Conservation (phyloP, 1,140 invertebrate genomes). For the Aphelenchoides besseyi region DNA sequence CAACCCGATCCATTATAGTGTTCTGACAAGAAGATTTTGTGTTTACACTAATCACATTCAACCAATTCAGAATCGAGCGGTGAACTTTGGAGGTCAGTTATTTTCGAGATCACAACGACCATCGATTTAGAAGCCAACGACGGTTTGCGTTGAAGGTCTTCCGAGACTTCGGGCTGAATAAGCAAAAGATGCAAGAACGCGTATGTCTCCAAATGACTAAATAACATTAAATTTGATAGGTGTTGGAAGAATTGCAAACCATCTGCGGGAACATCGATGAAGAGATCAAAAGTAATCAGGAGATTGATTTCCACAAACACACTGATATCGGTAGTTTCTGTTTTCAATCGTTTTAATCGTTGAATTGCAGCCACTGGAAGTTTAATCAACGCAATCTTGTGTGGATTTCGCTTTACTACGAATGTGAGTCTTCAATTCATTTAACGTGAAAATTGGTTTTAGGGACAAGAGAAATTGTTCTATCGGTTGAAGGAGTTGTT, state of each 20-base stretch:
- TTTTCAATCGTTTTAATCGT: no score
- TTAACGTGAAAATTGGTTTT: background rate
- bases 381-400: background rate
- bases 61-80: slow-evolving; percentile 1
- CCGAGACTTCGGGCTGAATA: slow-evolving; percentile 25
- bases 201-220: background rate
- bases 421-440: slow-evolving; percentile 1
- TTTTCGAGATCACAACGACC: background rate
- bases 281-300: background rate
- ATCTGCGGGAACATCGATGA: slow-evolving; percentile 3
- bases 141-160: slow-evolving; percentile 29
- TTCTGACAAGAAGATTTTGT: no score
- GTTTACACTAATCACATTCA: no score
- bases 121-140: slow-evolving; percentile 22
- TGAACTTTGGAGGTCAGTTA: background rate
- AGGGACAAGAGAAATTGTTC: background rate
- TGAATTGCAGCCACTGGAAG: no score
- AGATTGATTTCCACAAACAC: background rate
- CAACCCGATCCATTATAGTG: no score
- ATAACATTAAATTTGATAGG: background rate
- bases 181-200: slow-evolving; percentile 28
- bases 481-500: background rate
- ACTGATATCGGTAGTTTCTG: slow-evolving; percentile 22
- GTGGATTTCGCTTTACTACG: background rate
- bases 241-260: slow-evolving; percentile 9